Evolutionary conservation across 2,113 vertebrate genomes (phyloP).

Genomic region (Lampris megalopsis): DNA sequence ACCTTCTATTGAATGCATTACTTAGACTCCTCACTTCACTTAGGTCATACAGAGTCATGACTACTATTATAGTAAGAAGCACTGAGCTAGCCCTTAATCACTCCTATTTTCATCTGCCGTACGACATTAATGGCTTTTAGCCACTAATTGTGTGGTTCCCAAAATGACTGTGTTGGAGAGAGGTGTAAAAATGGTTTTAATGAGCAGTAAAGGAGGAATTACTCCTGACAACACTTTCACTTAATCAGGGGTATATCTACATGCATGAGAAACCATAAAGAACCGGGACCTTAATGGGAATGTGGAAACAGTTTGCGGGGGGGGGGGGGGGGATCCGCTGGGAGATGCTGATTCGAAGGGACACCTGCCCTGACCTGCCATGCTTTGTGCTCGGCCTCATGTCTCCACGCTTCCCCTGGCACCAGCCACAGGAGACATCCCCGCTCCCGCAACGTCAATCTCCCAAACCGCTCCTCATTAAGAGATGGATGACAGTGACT

Average conservation of each 20-base stretch:
- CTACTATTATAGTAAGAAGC: not conserved
- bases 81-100: not conserved
- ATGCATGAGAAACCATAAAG: constrained; percentile 8
- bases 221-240: constrained; percentile 10
- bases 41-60: not conserved
- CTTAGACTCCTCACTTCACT: constrained; percentile 2
- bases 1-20: not conserved
- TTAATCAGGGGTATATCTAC: not conserved
- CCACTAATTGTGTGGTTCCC: not conserved
- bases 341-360: constrained; percentile 6
- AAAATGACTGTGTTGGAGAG: constrained; percentile 2
- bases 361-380: constrained; percentile 4
- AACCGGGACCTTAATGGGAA: not conserved
- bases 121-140: not conserved
- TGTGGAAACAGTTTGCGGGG: not conserved
- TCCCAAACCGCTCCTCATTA: constrained; percentile 29
- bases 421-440: constrained; percentile 15
- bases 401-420: not conserved
- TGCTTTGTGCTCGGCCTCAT: not conserved
- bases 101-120: not conserved
- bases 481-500: constrained; percentile 5
- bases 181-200: not conserved
- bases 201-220: not conserved
- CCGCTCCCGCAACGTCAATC: not conserved
- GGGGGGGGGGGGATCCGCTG: constrained; percentile 15